Percentiles rank a stretch among this genome's conserved stretches.
phyloP scores from a whole-genome alignment of 2,888 invertebrate species.

The Ceratothoa steindachneri region DNA sequence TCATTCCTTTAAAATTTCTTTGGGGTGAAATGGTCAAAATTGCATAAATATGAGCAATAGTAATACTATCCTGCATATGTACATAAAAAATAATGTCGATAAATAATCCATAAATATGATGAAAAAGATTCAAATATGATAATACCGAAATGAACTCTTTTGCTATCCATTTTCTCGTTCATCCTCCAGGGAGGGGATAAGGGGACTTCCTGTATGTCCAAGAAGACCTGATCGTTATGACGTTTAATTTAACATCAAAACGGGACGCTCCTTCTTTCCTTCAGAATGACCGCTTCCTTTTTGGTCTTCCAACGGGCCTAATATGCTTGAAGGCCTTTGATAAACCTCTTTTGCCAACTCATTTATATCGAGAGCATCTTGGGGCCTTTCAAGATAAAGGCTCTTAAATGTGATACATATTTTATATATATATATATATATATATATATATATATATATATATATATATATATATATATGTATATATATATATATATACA shows the following conservation, averaged over 20 bases:
- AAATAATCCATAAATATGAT: neutral
- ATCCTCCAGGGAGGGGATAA: neutral
- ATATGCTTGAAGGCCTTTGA: constrained; percentile 13
- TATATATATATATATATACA: constrained; percentile 13
- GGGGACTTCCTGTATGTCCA: constrained; percentile 2
- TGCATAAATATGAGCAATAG: neutral
- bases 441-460: neutral
- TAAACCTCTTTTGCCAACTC: constrained; percentile 7
- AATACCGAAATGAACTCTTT: neutral
- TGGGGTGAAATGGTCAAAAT: neutral
- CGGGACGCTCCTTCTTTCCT: neutral
- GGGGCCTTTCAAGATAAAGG: neutral
- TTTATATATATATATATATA: constrained; percentile 1
- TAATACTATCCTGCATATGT: too few relatives aligned
- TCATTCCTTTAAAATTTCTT: too few relatives aligned
- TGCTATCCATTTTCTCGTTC: neutral
- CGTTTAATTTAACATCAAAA: constrained; percentile 13
- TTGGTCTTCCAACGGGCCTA: neutral
- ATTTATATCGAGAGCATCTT: neutral
- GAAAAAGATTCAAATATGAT: too few relatives aligned
- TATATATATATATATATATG: neutral
- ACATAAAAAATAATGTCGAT: neutral
- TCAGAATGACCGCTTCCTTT: constrained; percentile 1
- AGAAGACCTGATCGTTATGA: constrained; percentile 4
- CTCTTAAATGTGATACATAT: neutral